A percentile compares a stretch with the other conserved stretches of the same genome.
These are phyloP conservation scores for Nymphalis io DNA, from an alignment of 1,140 invertebrate genomes.

Conservation along the genomic window DNA sequence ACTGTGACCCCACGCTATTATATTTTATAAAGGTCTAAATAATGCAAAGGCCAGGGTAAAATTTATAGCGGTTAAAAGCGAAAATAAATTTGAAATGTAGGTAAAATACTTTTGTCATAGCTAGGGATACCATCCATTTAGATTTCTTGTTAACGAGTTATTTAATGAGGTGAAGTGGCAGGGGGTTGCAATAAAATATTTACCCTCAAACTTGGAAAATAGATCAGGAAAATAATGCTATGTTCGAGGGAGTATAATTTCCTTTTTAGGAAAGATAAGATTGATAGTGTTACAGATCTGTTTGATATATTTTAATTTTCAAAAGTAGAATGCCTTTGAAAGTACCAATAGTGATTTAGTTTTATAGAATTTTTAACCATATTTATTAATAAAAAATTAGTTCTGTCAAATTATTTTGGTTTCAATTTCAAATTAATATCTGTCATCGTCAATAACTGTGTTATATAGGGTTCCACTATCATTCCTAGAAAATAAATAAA, in stretches of 20 bases:
- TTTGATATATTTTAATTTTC: too few relatives aligned
- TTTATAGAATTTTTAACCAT: too few relatives aligned
- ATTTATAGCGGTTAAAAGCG: slow-evolving; percentile 50
- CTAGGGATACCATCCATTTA: slow-evolving; percentile 43
- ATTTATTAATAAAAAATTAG: too few relatives aligned
- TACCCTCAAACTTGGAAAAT: slow-evolving; percentile 23
- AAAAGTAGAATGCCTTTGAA: too few relatives aligned
- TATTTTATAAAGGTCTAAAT: slow-evolving; percentile 52
- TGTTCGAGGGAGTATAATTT: slow-evolving; percentile 2
- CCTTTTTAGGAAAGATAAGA: neutral
- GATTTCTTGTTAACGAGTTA: slow-evolving; percentile 51
- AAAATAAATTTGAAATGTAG: slow-evolving; percentile 56
- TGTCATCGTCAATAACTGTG: too few relatives aligned
- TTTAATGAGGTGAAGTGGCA: slow-evolving; percentile 47
- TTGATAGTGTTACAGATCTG: neutral
- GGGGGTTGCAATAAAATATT: slow-evolving; percentile 40
- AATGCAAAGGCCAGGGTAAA: slow-evolving; percentile 49
- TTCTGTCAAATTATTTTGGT: too few relatives aligned
- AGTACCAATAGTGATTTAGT: too few relatives aligned
- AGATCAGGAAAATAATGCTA: neutral
- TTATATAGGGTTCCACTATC: too few relatives aligned
- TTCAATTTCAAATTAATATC: too few relatives aligned
- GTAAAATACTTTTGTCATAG: slow-evolving; percentile 52
- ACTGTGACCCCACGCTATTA: slow-evolving; percentile 42
- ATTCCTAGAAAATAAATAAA: too few relatives aligned